Base-by-base conservation (phyloP, 2,888 invertebrate genomes). In the Troides aeacus region DNA sequence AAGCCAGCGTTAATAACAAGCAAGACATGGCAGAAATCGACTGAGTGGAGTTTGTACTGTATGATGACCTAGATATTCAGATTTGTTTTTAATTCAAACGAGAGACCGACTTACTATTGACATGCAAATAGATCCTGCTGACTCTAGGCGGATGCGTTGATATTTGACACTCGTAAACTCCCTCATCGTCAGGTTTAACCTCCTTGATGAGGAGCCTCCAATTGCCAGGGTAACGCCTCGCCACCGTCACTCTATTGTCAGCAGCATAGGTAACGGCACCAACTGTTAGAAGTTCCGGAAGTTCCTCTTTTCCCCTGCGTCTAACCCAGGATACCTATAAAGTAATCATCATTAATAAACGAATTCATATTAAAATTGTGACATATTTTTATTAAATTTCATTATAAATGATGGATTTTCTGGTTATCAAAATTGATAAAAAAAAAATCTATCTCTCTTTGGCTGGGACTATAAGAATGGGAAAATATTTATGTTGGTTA, bases 111-210 rank as follows among this genome's bases (percentile, higher is more conserved):
- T 89, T 89, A 95, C 95, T 95, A 81, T 95, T 94, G 74, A 95
- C 93, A 81, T 94, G 95, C 72, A 95, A 89, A 79, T 94, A 95
- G 62, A 94, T 94, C 79, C 94, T 91, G 84, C 95, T 94, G 84
- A 95, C 94, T 78, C 94, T 93, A 21, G 95, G 95, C 2, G 95
- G 95, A 82, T 95, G 95, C 1, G 95, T 95, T 36, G 95, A 95
- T 79, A 95, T 94, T 92, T 95, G 95, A 80, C 95, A 95, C 83
- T 95, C 94, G 84, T 95, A 95, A 53, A 94, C 86, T 12, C 95
- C 95, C 64, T 94, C 94, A 79, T 95, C 95, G 68, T 94, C 94
- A 62, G 94, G 94, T 74, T 94, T 94, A 59, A 95, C 95, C 71
- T 94, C 93, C 83, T 94, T 94, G 79, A 95, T 94, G 74, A 94